A percentile compares a stretch with the other conserved stretches of the same genome.
Conservation (phyloP, 2,888 invertebrate genomes). For the Metellina segmentata region DNA sequence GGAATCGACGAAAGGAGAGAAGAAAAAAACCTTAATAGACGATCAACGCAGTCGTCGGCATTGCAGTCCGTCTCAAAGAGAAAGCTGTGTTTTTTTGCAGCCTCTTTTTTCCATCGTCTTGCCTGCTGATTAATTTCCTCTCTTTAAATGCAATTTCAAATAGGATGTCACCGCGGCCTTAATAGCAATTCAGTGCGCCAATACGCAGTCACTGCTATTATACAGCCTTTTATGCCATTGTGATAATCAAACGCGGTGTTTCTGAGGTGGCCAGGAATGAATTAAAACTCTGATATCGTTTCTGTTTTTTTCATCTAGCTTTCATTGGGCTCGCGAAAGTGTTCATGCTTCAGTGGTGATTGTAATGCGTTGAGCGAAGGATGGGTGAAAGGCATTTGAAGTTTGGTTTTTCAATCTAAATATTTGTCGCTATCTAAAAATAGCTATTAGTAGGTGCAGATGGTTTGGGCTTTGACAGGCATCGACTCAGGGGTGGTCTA, state of each 20-base stretch:
- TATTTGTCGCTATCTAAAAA: not conserved
- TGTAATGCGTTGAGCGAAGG: not conserved
- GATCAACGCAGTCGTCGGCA: not conserved
- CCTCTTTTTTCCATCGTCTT: not conserved
- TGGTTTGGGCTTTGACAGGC: too few species aligned
- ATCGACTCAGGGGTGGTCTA: too few species aligned
- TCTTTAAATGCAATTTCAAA: not conserved
- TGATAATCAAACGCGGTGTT: not conserved
- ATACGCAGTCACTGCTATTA: not conserved
- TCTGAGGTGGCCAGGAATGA: not conserved
- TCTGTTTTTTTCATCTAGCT: not conserved
- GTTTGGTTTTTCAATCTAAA: not conserved
- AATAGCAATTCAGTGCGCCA: not conserved
- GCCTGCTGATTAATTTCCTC: not conserved
- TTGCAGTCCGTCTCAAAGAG: not conserved
- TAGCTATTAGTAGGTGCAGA: not conserved
- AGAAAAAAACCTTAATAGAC: not conserved
- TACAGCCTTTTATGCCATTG: not conserved
- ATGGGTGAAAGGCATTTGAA: not conserved
- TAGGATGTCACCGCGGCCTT: not conserved
- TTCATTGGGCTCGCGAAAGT: not conserved
- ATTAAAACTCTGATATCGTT: not conserved
- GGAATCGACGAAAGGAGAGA: not conserved
- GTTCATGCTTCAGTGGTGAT: not conserved
- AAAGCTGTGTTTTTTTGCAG: not conserved